Conservation (phyloP, 1,140 invertebrate genomes). For the Coboldia fuscipes region DNA sequence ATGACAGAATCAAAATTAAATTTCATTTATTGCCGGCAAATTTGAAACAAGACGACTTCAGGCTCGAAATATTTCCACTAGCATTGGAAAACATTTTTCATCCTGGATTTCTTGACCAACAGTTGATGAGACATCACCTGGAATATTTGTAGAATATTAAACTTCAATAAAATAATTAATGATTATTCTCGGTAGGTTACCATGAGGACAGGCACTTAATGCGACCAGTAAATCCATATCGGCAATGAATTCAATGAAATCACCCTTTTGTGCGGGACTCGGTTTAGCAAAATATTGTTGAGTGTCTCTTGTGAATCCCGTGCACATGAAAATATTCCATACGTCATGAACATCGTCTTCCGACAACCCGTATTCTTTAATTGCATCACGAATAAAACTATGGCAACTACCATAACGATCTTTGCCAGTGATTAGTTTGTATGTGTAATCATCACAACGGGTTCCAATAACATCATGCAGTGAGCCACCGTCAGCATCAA, state of each 20-base stretch:
- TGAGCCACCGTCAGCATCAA: conserved; percentile 24
- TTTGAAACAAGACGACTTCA: too few relatives aligned
- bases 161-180: too few relatives aligned
- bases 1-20: too few relatives aligned
- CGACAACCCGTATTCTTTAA: conserved; percentile 18
- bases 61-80: too few relatives aligned
- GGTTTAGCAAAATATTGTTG: conserved; percentile 26
- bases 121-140: too few relatives aligned
- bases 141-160: too few relatives aligned
- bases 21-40: too few relatives aligned
- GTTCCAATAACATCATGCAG: conserved; percentile 25
- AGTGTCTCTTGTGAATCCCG: conserved; percentile 22
- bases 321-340: conserved; percentile 28
- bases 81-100: too few relatives aligned
- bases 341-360: conserved; percentile 28
- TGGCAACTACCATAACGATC: conserved; percentile 23
- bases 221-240: conserved; percentile 27
- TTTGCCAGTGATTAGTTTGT: conserved; percentile 22
- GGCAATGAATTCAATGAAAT: conserved; percentile 27
- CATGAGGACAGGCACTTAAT: conserved; percentile 23
- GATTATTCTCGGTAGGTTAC: too few relatives aligned
- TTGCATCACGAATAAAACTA: conserved; percentile 22
- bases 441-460: conserved; percentile 26
- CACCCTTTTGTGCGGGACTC: conserved; percentile 23
- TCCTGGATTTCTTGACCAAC: too few relatives aligned